These are phyloP conservation scores for Neotoma lepida DNA, from an alignment of 2,113 vertebrate genomes.

Conservation along the genomic window DNA sequence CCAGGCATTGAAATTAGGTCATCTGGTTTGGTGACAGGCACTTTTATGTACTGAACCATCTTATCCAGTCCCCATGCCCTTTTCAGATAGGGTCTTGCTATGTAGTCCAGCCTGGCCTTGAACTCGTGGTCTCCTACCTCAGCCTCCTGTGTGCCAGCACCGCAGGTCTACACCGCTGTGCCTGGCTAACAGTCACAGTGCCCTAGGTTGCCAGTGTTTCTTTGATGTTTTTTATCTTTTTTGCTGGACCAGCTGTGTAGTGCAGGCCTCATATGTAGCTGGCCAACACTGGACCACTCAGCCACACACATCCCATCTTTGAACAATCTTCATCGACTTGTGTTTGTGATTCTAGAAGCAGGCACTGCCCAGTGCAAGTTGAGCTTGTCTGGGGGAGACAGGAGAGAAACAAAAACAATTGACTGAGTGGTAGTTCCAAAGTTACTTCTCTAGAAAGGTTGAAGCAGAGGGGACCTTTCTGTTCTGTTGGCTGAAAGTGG, in stretches of 20 bases:
- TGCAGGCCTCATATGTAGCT: rapidly evolving
- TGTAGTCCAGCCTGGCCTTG: background rate
- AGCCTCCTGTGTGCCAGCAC: background rate
- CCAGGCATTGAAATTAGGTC: background rate
- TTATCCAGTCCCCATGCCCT: too few relatives aligned
- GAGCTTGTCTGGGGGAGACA: background rate
- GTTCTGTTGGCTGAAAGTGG: background rate
- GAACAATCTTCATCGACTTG: background rate
- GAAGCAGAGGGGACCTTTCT: background rate
- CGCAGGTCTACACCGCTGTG: background rate
- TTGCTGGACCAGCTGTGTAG: background rate
- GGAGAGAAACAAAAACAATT: background rate
- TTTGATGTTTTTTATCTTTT: background rate
- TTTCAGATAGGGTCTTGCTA: background rate
- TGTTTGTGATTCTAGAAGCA: background rate
- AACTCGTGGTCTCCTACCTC: background rate
- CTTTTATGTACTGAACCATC: background rate
- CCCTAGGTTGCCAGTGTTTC: background rate
- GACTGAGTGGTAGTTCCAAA: background rate
- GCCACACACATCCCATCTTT: background rate
- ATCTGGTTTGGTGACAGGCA: background rate
- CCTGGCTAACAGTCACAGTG: background rate
- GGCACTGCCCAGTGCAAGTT: background rate
- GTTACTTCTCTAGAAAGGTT: background rate
- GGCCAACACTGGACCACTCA: background rate